Conservation (phyloP, 2,888 invertebrate species). For the Sphaerophoria taeniata region DNA sequence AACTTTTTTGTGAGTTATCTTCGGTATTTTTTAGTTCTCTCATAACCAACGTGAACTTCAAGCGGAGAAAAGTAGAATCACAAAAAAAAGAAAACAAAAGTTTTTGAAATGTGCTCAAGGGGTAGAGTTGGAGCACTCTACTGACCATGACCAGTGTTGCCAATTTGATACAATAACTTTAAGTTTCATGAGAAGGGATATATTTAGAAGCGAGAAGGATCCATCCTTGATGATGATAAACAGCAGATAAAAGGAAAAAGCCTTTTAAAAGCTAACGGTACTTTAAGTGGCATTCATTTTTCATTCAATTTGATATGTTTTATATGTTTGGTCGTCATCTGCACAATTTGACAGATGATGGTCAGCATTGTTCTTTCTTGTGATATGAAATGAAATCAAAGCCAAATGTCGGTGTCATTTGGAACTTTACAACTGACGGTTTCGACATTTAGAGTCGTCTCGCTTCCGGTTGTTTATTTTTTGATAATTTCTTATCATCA, state of each 20-base stretch:
- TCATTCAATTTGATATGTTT: slow-evolving; percentile 46
- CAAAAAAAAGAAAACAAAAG: slow-evolving; percentile 11
- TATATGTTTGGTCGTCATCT: slow-evolving; percentile 23
- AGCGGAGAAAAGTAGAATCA: not conserved
- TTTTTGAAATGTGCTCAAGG: slow-evolving; percentile 56
- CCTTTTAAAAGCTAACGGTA: slow-evolving; percentile 4
- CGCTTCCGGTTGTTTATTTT: slow-evolving; percentile 5
- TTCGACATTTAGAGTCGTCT: slow-evolving; percentile 9
- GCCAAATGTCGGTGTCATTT: slow-evolving; percentile 37
- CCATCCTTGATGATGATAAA: slow-evolving; percentile 11
- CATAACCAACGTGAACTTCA: not conserved
- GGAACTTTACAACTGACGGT: slow-evolving; percentile 56
- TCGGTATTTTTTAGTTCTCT: slow-evolving; percentile 24
- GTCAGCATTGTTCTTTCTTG: slow-evolving; percentile 36
- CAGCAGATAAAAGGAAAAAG: not conserved
- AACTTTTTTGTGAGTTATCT: slow-evolving; percentile 58
- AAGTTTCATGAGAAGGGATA: slow-evolving; percentile 61
- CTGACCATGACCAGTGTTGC: slow-evolving; percentile 40
- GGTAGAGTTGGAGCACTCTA: not conserved
- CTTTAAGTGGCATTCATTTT: slow-evolving; percentile 66
- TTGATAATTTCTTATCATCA: slow-evolving; percentile 28
- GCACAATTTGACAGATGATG: slow-evolving; percentile 44
- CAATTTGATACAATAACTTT: slow-evolving; percentile 69
- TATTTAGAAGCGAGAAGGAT: not conserved
- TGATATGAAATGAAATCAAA: slow-evolving; percentile 7